Percentiles rank a stretch among this genome's conserved stretches.
These are phyloP conservation scores for Drosophila meridiana DNA, from an alignment of 2,888 invertebrate species.

Conservation along the genomic window DNA sequence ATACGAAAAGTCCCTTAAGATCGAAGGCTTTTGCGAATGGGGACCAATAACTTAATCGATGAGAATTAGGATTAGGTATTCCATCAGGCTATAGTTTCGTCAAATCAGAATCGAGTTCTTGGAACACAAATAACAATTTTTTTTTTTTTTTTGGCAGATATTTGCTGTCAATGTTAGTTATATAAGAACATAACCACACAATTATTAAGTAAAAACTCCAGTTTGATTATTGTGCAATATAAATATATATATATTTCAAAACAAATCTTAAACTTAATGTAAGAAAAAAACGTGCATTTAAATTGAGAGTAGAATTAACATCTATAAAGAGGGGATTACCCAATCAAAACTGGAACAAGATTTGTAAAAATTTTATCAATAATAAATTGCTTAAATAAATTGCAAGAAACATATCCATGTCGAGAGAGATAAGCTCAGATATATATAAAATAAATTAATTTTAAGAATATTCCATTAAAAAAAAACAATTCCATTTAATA, in stretches of 20 bases:
- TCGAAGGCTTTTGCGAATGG: neutral
- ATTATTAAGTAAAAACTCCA: conserved; percentile 17
- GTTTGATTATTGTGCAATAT: conserved; percentile 20
- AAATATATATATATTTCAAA: conserved; percentile 56
- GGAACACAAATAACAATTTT: neutral
- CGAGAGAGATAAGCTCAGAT: neutral
- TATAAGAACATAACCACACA: conserved; percentile 7
- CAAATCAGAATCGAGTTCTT: neutral
- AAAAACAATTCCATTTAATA: neutral
- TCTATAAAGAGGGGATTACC: neutral
- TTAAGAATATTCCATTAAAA: neutral
- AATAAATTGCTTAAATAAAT: conserved; percentile 3
- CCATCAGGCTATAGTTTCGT: neutral
- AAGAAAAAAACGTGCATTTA: conserved; percentile 27
- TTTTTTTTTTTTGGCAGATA: neutral
- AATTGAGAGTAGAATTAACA: conserved; percentile 13
- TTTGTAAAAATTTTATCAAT: conserved; percentile 1
- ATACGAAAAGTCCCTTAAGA: neutral
- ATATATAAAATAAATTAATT: neutral
- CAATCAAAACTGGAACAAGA: conserved; percentile 12
- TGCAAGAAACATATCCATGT: neutral
- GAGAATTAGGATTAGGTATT: neutral
- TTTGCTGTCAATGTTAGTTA: neutral
- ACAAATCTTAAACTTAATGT: conserved; percentile 28
- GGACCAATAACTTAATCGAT: conserved; percentile 1